Base-by-base conservation (phyloP, 2,113 vertebrate species). In the Astatotilapia flaviijosephi region DNA sequence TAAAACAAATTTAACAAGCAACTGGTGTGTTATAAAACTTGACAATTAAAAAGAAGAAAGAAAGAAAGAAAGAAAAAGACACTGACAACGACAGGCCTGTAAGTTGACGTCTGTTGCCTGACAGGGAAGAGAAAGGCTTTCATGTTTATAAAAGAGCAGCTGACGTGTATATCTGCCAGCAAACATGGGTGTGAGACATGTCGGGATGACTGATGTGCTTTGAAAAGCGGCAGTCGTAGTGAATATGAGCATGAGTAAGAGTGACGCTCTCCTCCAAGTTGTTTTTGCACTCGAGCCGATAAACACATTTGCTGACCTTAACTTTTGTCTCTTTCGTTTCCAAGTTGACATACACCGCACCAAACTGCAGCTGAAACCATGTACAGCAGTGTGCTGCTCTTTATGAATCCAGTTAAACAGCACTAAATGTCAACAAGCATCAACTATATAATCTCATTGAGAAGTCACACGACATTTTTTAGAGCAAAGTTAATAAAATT, bases 61-160 rank as follows among this genome's bases (percentile, higher is more conserved):
- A 23, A 11, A 37, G 7, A 40, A 23, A 37, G 8, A 28, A 37
- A 73, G 6, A 40, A 26, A 55, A 28, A 26, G 37, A 47, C 23
- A 62, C 10, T n/a, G 42, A 26, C 14, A 70, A 65, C 68, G n/a
- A 31, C 49, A 75, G 75, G 31, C 23, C 51, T 86, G 55, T 53
- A 83, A 79, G 82, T 15, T 86, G 56, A 86, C 62, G 79, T 83
- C 77, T 80, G 77, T 14, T 49, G 62, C 77, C 77, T 88, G 87
- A 89, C 79, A 81, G 79, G 10, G 45, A 87, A 80, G 70, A 90
- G 49, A 87, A 89, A 85, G 26, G 35, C 62, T 87, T 90, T 91
- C 47, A 55, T 92, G 84, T 93, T 86, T 77, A 83, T 14, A 60
- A 60, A 80, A 82, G 83, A 91, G 83, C 80, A 84, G 89, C 88